Conservation (phyloP, 2,888 invertebrate species). For the Dolomedes plantarius region DNA sequence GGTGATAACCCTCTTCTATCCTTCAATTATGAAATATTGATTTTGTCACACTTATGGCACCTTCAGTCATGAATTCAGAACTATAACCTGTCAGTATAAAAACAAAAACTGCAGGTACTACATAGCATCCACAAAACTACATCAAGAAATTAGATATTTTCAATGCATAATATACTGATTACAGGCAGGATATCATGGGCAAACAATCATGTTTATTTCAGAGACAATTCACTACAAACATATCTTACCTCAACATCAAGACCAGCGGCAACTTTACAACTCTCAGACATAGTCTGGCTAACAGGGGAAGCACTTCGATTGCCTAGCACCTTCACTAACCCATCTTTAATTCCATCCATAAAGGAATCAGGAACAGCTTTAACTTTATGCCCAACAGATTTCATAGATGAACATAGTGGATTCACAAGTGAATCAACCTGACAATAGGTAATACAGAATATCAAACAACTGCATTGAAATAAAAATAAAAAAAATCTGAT, state of each 20-base stretch:
- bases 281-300: slow-evolving; percentile 41
- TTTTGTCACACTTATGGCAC: no score
- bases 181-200: no score
- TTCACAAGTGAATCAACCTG: slow-evolving; percentile 82
- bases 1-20: no score
- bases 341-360: slow-evolving; percentile 89
- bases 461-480: background rate
- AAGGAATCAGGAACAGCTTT: slow-evolving; percentile 93
- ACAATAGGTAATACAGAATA: background rate
- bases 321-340: slow-evolving; percentile 85
- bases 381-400: slow-evolving; percentile 84
- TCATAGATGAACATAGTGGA: slow-evolving; percentile 88
- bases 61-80: no score
- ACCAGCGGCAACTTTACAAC: slow-evolving; percentile 71
- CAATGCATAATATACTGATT: no score
- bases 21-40: no score
- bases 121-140: no score
- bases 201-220: no score
- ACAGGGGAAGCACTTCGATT: slow-evolving; percentile 73
- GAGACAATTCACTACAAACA: no score
- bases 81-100: no score
- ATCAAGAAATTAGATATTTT: no score
- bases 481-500: slow-evolving; percentile 8
- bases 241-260: slow-evolving; percentile 69
- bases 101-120: no score